Conservation (phyloP, 2,888 invertebrate genomes). For the Encarsia formosa region DNA sequence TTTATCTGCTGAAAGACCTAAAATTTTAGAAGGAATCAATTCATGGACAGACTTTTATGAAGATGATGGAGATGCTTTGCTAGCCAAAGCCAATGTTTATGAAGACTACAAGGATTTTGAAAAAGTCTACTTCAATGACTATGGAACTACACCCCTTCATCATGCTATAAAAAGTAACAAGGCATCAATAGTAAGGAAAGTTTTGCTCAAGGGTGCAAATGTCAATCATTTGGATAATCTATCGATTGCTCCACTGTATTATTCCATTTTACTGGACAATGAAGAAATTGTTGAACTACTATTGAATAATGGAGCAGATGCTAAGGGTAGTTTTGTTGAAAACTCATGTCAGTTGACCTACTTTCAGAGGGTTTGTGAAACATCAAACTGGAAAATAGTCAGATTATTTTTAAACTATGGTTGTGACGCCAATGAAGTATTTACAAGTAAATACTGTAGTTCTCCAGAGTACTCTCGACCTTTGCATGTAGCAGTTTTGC, state of each 20-base stretch:
- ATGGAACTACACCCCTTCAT: slow-evolving; percentile 2
- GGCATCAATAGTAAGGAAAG: background rate
- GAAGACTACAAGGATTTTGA: slow-evolving; percentile 1
- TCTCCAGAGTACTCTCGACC: slow-evolving; percentile 4
- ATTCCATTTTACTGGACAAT: slow-evolving; percentile 1
- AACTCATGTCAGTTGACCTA: background rate
- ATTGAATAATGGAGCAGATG: background rate
- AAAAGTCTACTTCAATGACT: background rate
- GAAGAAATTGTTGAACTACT: slow-evolving; percentile 5
- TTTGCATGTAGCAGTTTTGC: slow-evolving; percentile 5
- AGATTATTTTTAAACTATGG: slow-evolving; percentile 13
- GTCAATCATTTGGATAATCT: background rate
- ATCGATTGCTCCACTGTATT: slow-evolving; percentile 1
- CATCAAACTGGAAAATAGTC: slow-evolving; percentile 1
- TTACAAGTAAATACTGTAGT: slow-evolving; percentile 2
- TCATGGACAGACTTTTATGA: slow-evolving; percentile 2
- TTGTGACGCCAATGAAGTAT: slow-evolving; percentile 11
- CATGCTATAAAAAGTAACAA: slow-evolving; percentile 8
- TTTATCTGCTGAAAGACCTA: background rate
- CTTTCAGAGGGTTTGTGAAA: slow-evolving; percentile 4
- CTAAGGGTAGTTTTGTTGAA: background rate
- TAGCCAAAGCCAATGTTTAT: background rate
- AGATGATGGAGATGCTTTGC: slow-evolving; percentile 4
- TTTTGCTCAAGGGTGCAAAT: slow-evolving; percentile 9
- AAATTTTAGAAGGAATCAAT: background rate